Conservation (phyloP, 2,113 vertebrate species). For the Cynoglossus semilaevis region DNA sequence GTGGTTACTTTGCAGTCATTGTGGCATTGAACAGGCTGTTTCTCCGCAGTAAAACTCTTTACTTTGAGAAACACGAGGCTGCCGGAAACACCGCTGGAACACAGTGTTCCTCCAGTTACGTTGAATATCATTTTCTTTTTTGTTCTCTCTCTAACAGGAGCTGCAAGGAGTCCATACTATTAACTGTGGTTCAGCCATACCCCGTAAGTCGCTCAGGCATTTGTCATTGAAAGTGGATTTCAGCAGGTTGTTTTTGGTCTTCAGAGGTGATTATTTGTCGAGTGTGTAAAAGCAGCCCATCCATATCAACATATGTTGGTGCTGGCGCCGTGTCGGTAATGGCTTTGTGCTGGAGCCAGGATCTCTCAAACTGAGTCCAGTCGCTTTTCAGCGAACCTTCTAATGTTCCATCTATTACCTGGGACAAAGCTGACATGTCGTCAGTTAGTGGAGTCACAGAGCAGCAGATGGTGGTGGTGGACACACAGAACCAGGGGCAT, state of each 20-base stretch:
- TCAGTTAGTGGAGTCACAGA: conserved; percentile 30
- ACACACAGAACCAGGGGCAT: conserved; percentile 34
- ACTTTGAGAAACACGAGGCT: conserved; percentile 9
- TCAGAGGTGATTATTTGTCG: conserved; percentile 38
- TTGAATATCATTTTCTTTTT: background rate
- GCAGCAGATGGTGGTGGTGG: conserved; percentile 53
- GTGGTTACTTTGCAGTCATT: conserved; percentile 25
- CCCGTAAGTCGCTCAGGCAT: conserved; percentile 81
- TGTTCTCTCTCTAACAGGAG: conserved; percentile 80
- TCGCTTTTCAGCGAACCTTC: conserved; percentile 20
- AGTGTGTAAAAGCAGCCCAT: conserved; percentile 40
- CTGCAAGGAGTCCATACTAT: conserved; percentile 97
- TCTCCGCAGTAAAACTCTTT: conserved; percentile 24
- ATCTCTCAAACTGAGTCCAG: conserved; percentile 31
- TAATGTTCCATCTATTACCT: conserved; percentile 31
- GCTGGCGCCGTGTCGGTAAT: conserved; percentile 26
- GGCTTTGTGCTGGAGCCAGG: conserved; percentile 22
- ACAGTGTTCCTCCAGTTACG: conserved; percentile 3
- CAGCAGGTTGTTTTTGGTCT: conserved; percentile 7
- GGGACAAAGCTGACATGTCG: conserved; percentile 37
- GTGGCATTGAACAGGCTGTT: conserved; percentile 23
- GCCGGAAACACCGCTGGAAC: conserved; percentile 17
- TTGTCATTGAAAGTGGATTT: conserved; percentile 25
- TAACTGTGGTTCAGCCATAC: conserved; percentile 96
- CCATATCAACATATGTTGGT: conserved; percentile 52